Percentiles rank a stretch among this genome's conserved stretches.
phyloP scores from a whole-genome alignment of 2,888 invertebrate species.

The Macrosoma leucophasiata region DNA sequence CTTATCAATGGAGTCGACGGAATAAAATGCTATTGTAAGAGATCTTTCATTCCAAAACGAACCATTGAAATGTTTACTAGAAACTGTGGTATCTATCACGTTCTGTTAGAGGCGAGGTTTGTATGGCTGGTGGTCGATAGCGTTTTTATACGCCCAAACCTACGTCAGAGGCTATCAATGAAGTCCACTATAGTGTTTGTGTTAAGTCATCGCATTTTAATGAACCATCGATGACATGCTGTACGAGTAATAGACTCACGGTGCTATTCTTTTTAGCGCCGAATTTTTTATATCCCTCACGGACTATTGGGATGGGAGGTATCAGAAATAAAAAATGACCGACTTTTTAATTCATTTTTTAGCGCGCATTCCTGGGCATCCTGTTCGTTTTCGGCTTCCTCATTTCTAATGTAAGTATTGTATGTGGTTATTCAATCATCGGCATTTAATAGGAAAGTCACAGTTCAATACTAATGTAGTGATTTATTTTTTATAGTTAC shows the following conservation, averaged over 20 bases:
- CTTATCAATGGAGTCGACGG: constrained; percentile 74
- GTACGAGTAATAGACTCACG: constrained; percentile 71
- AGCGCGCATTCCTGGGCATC: constrained; percentile 45
- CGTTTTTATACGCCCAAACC: constrained; percentile 58
- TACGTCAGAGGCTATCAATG: constrained; percentile 73
- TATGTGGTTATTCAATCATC: no score
- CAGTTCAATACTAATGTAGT: no score
- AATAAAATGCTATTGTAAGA: constrained; percentile 69
- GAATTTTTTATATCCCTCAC: constrained; percentile 55
- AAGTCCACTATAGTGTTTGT: constrained; percentile 71
- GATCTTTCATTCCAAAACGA: constrained; percentile 60
- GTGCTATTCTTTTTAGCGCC: constrained; percentile 71
- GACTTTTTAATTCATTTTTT: constrained; percentile 45
- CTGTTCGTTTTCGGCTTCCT: constrained; percentile 46
- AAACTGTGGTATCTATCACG: constrained; percentile 35
- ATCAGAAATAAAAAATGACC: constrained; percentile 47
- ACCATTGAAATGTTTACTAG: constrained; percentile 38
- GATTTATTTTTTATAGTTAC: no score
- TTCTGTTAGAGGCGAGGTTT: constrained; percentile 36
- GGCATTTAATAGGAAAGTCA: no score
- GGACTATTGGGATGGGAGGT: constrained; percentile 47
- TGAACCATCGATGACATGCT: constrained; percentile 75
- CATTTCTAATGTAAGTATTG: constrained; percentile 33
- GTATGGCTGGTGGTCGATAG: constrained; percentile 28
- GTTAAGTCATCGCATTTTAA: constrained; percentile 75